Conservation (phyloP, 2,113 vertebrate species). For the Xenopus borealis region DNA sequence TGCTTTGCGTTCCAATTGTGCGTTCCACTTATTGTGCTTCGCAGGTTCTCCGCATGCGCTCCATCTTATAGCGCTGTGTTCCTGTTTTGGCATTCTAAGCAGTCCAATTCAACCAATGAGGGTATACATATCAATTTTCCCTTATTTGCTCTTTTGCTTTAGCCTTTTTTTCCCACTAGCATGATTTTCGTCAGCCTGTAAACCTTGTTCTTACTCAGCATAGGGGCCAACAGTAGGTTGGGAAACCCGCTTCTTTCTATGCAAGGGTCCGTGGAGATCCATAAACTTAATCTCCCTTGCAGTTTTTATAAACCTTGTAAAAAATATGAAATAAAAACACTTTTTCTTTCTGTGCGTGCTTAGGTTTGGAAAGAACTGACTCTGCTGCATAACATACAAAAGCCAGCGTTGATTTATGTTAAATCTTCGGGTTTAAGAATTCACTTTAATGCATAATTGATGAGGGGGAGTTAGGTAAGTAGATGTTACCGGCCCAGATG, state of each 20-base stretch:
- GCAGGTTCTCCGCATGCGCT: too few relatives aligned
- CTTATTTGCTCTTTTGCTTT: slow-evolving; percentile 21
- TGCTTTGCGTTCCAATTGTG: too few relatives aligned
- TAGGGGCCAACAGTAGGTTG: slow-evolving; percentile 31
- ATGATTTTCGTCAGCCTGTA: slow-evolving; percentile 43
- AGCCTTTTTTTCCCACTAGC: slow-evolving; percentile 42
- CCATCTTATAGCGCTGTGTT: too few relatives aligned
- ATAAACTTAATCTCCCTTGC: slow-evolving; percentile 54
- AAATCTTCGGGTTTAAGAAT: not conserved
- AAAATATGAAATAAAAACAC: slow-evolving; percentile 50
- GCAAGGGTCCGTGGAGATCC: slow-evolving; percentile 52
- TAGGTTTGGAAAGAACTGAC: not conserved
- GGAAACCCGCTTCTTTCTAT: slow-evolving; percentile 46
- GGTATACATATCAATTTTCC: too few relatives aligned
- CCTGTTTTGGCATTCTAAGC: too few relatives aligned
- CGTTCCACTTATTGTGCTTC: too few relatives aligned
- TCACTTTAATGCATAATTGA: too few relatives aligned
- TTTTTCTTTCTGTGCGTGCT: slow-evolving; percentile 32
- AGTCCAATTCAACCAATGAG: too few relatives aligned
- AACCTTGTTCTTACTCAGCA: slow-evolving; percentile 44
- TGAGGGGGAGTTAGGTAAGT: too few relatives aligned
- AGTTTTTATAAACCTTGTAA: slow-evolving; percentile 57
- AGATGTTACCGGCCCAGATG: too few relatives aligned
- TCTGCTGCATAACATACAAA: not conserved
- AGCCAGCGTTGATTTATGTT: not conserved